Evolutionary conservation across 2,797 vertebrate species (phyloP), one percentile per base, ranked within the genome.

Genomic region (Dendrocincla tyrannina): DNA sequence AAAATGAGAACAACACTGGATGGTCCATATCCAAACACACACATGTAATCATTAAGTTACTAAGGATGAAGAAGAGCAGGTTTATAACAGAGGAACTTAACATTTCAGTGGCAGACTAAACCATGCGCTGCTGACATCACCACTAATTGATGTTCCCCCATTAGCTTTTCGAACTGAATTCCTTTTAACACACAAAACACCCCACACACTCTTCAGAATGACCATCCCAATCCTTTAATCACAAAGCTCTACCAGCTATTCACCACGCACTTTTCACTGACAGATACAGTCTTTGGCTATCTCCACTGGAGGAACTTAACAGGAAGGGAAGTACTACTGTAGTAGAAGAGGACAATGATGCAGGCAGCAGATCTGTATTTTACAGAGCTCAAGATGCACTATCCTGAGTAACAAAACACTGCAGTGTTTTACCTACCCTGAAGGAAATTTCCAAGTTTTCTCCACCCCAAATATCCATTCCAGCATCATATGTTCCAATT

Each of bases 381-480:
- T 37, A 42, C n/a, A 30, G 33, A 83, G 58, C 7, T 69, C 39
- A 20, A 39, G 25, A 28, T 39, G 23, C 25, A 41, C 17, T 55
- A 24, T 35, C 49, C 41, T 32, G 52, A 55, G 11, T 39, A 73
- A 69, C 11, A 70, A 44, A 82, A 63, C 8, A 63, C 11, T 16
- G 37, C 46, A n/a, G 41, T 72, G 13, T 50, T 95, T 81, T 74
- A 98, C 99, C 97, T 97, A 99, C 99, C 98, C 99, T 99, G 97
- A 99, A 99, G 87, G 99, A 99, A 97, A 99, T 99, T 98, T 99
- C 99, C 96, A 99, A 98, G 97, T 99, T 99, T 97, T 99, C 99
- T 97, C 99, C 99, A 89, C 99, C 99, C 99, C 99, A 99, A 97
- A 99, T 99, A 98, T 99, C 99, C 99, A 99, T 99, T 98, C 99